A percentile compares a stretch with the other conserved stretches of the same genome.
These are phyloP conservation scores for Dryadula phaetusa DNA, from an alignment of 2,888 invertebrate genomes.

Conservation along the genomic window DNA sequence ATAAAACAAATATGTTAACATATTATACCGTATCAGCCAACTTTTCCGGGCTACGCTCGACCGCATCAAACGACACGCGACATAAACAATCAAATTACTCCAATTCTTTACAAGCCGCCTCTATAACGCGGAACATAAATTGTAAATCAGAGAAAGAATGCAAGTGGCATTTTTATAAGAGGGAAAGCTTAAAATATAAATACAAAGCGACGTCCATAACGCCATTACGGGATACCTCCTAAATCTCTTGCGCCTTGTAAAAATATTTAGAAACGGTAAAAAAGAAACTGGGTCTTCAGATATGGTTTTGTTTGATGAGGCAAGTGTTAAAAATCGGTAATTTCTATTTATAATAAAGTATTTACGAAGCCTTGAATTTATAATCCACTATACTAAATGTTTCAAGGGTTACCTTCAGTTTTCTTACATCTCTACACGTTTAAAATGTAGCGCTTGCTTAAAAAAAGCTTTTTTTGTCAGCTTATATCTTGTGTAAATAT, in stretches of 20 bases:
- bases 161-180: conserved; percentile 33
- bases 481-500: too few relatives aligned
- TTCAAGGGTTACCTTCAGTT: too few relatives aligned
- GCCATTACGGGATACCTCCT: conserved; percentile 28
- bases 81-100: conserved; percentile 34
- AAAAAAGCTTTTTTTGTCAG: too few relatives aligned
- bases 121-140: conserved; percentile 23
- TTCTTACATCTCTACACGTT: too few relatives aligned
- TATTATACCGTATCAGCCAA: too few relatives aligned
- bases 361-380: too few relatives aligned
- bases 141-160: conserved; percentile 41
- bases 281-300: not conserved
- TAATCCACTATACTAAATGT: not conserved
- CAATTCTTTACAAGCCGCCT: conserved; percentile 30
- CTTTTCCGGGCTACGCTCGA: conserved; percentile 1
- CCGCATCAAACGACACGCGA: conserved; percentile 17
- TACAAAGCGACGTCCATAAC: conserved; percentile 27
- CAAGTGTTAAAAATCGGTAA: too few relatives aligned
- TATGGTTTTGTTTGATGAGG: not conserved
- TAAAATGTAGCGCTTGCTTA: too few relatives aligned
- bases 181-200: conserved; percentile 42
- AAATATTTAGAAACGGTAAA: conserved; percentile 29
- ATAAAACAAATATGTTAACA: not conserved
- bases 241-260: conserved; percentile 30
- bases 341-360: too few relatives aligned